These are phyloP conservation scores for Amblyjoppa proteus DNA, from an alignment of 2,888 invertebrate species.

Conservation along the genomic window DNA sequence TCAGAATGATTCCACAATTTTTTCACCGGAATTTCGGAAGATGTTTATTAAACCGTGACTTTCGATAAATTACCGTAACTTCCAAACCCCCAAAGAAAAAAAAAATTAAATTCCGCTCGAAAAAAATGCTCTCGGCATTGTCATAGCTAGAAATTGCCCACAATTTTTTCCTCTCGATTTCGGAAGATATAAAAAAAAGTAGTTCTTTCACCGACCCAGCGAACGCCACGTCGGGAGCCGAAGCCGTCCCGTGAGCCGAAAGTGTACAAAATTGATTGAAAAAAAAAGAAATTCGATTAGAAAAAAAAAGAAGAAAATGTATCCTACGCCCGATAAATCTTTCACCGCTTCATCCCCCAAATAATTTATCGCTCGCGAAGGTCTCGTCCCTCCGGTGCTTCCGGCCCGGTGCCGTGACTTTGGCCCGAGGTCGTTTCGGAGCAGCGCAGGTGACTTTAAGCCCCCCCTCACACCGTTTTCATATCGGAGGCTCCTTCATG, in stretches of 20 bases:
- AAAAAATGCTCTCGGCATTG: too few relatives aligned
- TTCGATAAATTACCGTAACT: too few relatives aligned
- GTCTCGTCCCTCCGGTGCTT: conserved; percentile 2
- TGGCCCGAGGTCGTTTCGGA: conserved; percentile 3
- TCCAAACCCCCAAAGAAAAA: too few relatives aligned
- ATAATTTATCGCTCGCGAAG: neutral
- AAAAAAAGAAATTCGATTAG: neutral
- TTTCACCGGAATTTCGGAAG: too few relatives aligned
- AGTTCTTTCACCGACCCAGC: too few relatives aligned
- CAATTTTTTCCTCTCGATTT: too few relatives aligned
- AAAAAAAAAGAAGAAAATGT: neutral
- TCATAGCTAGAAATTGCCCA: too few relatives aligned
- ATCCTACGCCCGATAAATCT: neutral
- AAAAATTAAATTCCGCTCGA: too few relatives aligned
- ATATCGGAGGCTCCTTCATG: neutral
- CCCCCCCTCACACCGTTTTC: conserved; percentile 9
- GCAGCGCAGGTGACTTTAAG: neutral
- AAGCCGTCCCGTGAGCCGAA: neutral
- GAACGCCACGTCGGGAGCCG: too few relatives aligned
- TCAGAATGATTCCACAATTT: too few relatives aligned
- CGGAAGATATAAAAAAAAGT: too few relatives aligned
- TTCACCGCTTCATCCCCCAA: neutral
- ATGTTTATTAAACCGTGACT: too few relatives aligned
- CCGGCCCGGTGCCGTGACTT: neutral
- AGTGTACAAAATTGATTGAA: neutral